Conservation (phyloP, 2,113 vertebrate genomes). For the Oryzias melastigma region DNA sequence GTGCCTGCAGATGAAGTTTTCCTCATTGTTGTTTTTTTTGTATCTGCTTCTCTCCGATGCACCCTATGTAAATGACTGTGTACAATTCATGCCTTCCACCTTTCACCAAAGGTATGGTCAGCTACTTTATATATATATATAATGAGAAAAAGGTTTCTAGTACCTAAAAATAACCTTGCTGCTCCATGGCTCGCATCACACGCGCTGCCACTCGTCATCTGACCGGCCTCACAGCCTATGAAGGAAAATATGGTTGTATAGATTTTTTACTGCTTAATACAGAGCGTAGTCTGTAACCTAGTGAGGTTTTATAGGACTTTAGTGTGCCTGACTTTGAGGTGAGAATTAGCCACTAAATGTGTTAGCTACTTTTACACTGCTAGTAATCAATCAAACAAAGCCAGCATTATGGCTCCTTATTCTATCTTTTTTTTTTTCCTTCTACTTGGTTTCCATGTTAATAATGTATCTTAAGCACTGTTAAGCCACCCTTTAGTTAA, state of each 20-base stretch:
- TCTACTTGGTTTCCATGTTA: slow-evolving; percentile 54
- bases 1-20: slow-evolving; percentile 61
- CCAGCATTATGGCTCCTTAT: slow-evolving; percentile 47
- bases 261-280: slow-evolving; percentile 40
- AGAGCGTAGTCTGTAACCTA: slow-evolving; percentile 49
- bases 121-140: slow-evolving; percentile 46
- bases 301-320: slow-evolving; percentile 40
- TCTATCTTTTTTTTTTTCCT: slow-evolving; percentile 26
- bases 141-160: slow-evolving; percentile 55
- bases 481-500: slow-evolving; percentile 66
- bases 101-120: slow-evolving; percentile 72
- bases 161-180: slow-evolving; percentile 53
- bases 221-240: slow-evolving; percentile 52
- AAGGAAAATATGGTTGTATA: slow-evolving; percentile 60
- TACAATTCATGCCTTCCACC: slow-evolving; percentile 56
- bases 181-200: slow-evolving; percentile 35
- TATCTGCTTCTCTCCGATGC: slow-evolving; percentile 56
- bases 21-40: slow-evolving; percentile 4
- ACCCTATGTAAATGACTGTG: slow-evolving; percentile 49
- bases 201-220: slow-evolving; percentile 34
- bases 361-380: slow-evolving; percentile 64
- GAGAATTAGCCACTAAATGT: slow-evolving; percentile 74
- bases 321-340: slow-evolving; percentile 57
- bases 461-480: slow-evolving; percentile 73
- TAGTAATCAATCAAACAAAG: slow-evolving; percentile 68